Evolutionary conservation across 2,113 vertebrate genomes (phyloP).

Genomic region (Rhagologus leucostigma): DNA sequence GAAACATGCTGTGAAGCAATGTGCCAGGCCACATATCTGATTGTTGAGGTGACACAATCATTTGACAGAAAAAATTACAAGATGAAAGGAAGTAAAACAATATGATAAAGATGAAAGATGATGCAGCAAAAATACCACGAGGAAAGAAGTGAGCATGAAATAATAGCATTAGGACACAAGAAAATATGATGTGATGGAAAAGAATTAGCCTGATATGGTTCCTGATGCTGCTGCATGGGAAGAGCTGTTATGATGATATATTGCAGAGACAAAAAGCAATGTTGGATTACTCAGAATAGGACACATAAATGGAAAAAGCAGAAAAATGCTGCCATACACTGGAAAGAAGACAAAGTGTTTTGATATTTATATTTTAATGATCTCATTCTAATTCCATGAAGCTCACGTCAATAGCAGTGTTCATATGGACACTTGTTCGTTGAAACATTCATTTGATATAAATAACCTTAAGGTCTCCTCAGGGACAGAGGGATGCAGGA

Average conservation of each 20-base stretch:
- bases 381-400: neutral
- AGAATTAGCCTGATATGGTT: conserved; percentile 13
- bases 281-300: neutral
- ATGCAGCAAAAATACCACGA: neutral
- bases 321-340: neutral
- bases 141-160: neutral
- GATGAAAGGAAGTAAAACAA: conserved; percentile 40
- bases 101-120: conserved; percentile 29
- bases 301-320: neutral
- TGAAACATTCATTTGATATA: neutral
- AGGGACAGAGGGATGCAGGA: neutral
- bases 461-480: neutral
- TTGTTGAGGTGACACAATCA: neutral
- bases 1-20: neutral
- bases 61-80: neutral
- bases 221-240: neutral
- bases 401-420: neutral
- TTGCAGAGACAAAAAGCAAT: neutral
- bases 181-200: neutral
- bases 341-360: neutral
- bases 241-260: conserved; percentile 2
- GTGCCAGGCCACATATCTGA: neutral
- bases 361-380: neutral
- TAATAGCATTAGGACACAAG: neutral
- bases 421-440: neutral